A percentile compares a stretch with the other conserved stretches of the same genome.
phyloP scores from a whole-genome alignment of 2,888 invertebrate genomes.

The Barypeithes pellucidus region DNA sequence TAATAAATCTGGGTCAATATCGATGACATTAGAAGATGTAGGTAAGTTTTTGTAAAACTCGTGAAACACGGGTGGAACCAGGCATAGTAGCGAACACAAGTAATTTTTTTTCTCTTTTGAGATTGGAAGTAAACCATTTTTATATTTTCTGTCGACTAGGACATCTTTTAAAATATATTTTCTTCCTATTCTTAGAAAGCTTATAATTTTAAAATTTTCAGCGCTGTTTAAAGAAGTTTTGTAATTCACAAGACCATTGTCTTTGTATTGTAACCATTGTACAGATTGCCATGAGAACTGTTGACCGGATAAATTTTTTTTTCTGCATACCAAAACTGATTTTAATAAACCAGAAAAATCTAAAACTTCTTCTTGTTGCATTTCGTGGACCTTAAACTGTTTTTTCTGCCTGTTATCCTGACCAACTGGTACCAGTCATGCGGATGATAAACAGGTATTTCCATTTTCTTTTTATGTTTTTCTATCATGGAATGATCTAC shows the following conservation, averaged over 20 bases:
- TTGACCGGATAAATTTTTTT: conserved; percentile 5
- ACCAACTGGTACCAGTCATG: conserved; percentile 45
- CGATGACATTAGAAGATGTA: background rate
- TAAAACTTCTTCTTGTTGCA: conserved; percentile 8
- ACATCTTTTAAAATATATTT: background rate
- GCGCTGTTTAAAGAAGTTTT: background rate
- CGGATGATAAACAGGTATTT: conserved; percentile 34
- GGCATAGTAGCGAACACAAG: background rate
- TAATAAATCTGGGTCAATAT: conserved; percentile 31
- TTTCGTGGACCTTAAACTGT: conserved; percentile 2
- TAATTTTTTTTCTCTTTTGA: conserved; percentile 16
- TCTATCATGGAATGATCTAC: conserved; percentile 47
- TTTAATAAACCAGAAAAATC: conserved; percentile 18
- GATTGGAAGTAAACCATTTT: conserved; percentile 11
- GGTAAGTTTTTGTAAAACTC: too few relatives aligned
- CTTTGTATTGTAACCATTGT: conserved; percentile 11
- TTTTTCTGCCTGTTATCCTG: conserved; percentile 29
- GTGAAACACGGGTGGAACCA: background rate
- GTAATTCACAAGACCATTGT: conserved; percentile 1
- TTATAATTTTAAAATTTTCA: conserved; percentile 10
- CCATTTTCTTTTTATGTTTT: conserved; percentile 46
- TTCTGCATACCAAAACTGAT: conserved; percentile 1
- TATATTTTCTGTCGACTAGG: background rate
- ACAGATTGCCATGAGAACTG: background rate
- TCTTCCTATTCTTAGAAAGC: conserved; percentile 20